Evolutionary conservation across 2,797 vertebrate genomes (phyloP).

Genomic region (Anas georgica): DNA sequence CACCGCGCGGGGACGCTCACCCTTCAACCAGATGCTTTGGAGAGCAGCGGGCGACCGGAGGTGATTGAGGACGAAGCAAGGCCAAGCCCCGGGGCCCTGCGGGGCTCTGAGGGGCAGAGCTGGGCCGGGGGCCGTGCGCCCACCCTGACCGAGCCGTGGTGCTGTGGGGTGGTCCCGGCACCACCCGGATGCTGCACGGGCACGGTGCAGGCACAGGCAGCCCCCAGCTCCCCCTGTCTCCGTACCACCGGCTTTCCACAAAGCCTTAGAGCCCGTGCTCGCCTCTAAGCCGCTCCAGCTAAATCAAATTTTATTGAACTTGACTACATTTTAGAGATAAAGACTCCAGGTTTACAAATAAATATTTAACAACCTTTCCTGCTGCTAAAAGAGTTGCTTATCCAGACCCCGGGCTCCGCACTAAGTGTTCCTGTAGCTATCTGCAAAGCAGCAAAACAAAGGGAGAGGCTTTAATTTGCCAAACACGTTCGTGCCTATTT

Average conservation of each 20-base stretch:
- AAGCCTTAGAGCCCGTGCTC: not conserved
- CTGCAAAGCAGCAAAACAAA: conserved; percentile 57
- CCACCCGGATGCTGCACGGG: not conserved
- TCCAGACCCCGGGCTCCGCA: not conserved
- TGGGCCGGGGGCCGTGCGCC: fast-evolving
- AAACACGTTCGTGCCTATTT: not conserved
- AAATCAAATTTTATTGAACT: conserved; percentile 68
- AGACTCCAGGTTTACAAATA: conserved; percentile 73
- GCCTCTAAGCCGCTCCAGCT: not conserved
- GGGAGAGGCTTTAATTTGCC: conserved; percentile 47
- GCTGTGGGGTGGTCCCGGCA: not conserved
- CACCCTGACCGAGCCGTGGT: not conserved
- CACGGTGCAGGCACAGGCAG: not conserved
- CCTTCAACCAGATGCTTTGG: conserved; percentile 62
- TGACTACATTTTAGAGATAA: conserved; percentile 66
- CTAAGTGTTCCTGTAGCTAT: conserved; percentile 50
- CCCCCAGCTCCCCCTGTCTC: not conserved
- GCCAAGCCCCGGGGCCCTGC: fast-evolving
- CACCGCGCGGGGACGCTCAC: not conserved
- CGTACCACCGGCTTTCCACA: fast-evolving
- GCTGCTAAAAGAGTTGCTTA: conserved; percentile 30
- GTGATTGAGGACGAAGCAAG: not conserved
- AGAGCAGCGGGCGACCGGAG: not conserved
- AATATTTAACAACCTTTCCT: conserved; percentile 72
- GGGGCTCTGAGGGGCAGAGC: not conserved